These are phyloP conservation scores for Xenops minutus DNA, from an alignment of 2,797 vertebrate species.

Conservation along the genomic window DNA sequence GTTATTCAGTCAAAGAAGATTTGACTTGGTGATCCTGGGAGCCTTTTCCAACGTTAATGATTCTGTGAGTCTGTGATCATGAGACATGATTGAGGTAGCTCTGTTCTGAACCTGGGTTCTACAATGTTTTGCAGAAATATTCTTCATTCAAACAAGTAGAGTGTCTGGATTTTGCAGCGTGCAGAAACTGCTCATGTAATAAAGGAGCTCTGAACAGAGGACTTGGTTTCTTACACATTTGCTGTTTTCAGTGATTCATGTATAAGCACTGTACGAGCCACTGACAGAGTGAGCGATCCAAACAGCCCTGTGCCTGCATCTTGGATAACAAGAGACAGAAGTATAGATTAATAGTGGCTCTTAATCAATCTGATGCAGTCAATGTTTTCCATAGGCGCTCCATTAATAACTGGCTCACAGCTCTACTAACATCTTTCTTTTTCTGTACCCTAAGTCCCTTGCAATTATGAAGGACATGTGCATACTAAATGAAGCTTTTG, in stretches of 20 bases:
- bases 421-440: background rate
- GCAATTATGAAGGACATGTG: background rate
- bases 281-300: background rate
- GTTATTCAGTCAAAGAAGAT: background rate
- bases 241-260: background rate
- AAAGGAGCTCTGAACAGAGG: background rate
- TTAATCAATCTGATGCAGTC: constrained; percentile 13
- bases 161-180: background rate
- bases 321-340: background rate
- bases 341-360: background rate
- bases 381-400: background rate
- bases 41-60: background rate
- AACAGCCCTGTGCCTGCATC: background rate
- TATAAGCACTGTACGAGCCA: background rate
- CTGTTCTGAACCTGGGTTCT: background rate
- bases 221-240: background rate
- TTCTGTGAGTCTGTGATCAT: too few species aligned
- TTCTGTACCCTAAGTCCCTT: background rate
- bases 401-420: background rate
- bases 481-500: background rate
- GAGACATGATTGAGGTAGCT: background rate
- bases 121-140: background rate
- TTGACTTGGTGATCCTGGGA: background rate
- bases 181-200: background rate
- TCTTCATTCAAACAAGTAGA: background rate